Evolutionary conservation across 2,888 invertebrate genomes (phyloP).

Genomic region (Heliconius hortense): DNA sequence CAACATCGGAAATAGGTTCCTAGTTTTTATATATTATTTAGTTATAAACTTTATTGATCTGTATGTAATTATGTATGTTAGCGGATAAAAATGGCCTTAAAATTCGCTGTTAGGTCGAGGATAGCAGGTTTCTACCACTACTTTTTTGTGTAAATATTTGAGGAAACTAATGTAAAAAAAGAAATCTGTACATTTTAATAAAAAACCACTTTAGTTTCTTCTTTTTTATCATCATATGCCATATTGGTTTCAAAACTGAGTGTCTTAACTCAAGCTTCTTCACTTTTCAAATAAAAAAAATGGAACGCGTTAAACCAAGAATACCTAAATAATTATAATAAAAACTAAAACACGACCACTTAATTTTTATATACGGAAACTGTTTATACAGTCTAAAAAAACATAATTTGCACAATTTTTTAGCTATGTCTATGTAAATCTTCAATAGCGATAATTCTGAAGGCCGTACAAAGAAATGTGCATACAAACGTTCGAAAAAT

Average conservation of each 20-base stretch:
- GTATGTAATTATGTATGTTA: background rate
- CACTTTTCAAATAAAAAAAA: background rate
- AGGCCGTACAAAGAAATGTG: too few species aligned
- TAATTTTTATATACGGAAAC: background rate
- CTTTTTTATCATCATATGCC: background rate
- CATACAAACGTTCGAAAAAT: too few species aligned
- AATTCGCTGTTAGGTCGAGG: conserved; percentile 5
- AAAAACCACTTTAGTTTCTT: background rate
- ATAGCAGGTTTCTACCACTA: background rate
- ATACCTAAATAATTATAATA: background rate
- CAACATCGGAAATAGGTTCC: background rate
- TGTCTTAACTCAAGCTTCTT: background rate
- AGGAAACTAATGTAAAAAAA: background rate
- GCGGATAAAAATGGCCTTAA: background rate
- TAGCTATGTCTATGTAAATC: too few species aligned
- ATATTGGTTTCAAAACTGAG: background rate
- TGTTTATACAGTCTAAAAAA: background rate
- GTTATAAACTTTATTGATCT: background rate
- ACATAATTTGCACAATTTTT: too few species aligned
- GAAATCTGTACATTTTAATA: background rate
- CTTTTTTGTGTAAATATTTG: background rate
- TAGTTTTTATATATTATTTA: too few species aligned
- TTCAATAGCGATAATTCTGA: too few species aligned
- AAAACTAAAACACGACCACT: background rate
- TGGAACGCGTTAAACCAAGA: too few species aligned